phyloP scores from a whole-genome alignment of 2,113 vertebrate genomes.

The Mastomys natalensis region DNA sequence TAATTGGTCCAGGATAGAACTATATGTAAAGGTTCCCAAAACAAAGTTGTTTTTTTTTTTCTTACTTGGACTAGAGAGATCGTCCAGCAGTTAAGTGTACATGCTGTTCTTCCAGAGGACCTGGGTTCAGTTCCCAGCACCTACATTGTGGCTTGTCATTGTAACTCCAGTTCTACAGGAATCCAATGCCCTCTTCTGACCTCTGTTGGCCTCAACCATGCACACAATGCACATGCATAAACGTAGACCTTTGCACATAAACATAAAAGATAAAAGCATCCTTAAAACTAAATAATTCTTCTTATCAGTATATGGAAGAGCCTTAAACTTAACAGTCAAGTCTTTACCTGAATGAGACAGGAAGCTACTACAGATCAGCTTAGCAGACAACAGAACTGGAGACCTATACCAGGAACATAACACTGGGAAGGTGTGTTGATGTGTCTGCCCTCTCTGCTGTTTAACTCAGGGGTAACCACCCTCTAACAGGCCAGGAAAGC shows the following conservation, averaged over 20 bases:
- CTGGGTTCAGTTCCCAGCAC: background rate
- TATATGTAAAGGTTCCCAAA: background rate
- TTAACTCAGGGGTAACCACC: background rate
- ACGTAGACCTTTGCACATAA: background rate
- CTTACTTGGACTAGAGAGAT: background rate
- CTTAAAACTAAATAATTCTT: background rate
- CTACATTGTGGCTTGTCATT: background rate
- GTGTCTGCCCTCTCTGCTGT: background rate
- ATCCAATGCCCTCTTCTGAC: background rate
- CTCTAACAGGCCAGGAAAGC: background rate
- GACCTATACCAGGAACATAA: background rate
- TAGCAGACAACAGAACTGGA: background rate
- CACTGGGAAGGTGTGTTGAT: background rate
- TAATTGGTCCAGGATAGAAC: background rate
- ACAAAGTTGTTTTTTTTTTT: background rate
- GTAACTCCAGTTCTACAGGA: background rate
- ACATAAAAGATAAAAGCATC: background rate
- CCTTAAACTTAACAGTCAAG: background rate
- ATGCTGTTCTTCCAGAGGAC: background rate
- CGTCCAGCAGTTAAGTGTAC: background rate
- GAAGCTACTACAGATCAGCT: background rate
- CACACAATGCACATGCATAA: rapidly evolving
- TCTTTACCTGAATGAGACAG: background rate
- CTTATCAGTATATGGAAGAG: background rate
- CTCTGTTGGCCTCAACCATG: background rate